Evolutionary conservation across 2,113 vertebrate genomes (phyloP), one percentile per base, ranked within the genome.

Genomic region (Ailuropoda melanoleuca): DNA sequence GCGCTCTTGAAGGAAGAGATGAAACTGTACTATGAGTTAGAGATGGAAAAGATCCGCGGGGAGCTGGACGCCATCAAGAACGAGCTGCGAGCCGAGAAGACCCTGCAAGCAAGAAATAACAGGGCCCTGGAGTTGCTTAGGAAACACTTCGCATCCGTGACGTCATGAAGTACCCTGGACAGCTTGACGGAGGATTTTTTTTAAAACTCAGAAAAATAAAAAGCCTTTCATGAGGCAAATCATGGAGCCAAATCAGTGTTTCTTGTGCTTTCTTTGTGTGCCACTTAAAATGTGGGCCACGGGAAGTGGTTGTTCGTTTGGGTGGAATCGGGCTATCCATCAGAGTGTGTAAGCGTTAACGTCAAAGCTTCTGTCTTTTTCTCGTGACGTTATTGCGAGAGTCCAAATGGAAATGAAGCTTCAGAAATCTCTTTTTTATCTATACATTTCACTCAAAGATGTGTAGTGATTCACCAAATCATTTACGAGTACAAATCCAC

Each of bases 71-170:
- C 68, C 72, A 85, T 93, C 89, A 97, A 77, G 68, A 89, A 86
- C 3, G 97, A 99, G 72, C 96, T 98, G 24, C 86, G 46, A 18
- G n/a, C 17, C 1, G 98, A 98, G 89, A 98, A 96, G 31, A n/a
- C 84, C 31, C 95, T 53, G n/a, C 94, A 95, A 55, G 83, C 37
- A 9, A 95, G 55, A 72, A 98, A 84, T 43, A 96, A 53, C 6
- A 89, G 75, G 82, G 80, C 93, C 29, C 78, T 98, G 70, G 97
- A 98, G n/a, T 39, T 90, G 60, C 96, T 98, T 7, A 77, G 66
- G 8, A 97, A 83, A 3, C 90, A 88, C 29, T 97, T 93, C 60
- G 86, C 92, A 39, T 96, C 81, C 6, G 0, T 83, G 8, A 55
- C 72, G 0, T 15, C 7, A 23, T 39, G 90, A 7, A 93, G 37